These are phyloP conservation scores for Tipula helvola DNA, from an alignment of 2,888 invertebrate genomes.

Conservation along the genomic window DNA sequence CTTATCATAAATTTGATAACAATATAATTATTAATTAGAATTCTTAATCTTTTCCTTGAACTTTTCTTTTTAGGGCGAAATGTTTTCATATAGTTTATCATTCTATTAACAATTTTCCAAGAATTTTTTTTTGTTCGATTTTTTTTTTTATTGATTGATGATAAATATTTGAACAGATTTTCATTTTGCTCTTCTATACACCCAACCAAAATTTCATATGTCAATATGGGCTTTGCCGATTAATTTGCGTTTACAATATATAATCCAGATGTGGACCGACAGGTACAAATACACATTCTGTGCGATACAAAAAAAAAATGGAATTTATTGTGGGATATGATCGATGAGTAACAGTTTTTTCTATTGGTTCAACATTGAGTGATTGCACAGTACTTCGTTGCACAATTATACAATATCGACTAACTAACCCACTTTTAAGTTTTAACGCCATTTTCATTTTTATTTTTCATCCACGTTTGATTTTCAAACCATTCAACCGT, in stretches of 20 bases:
- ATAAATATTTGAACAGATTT: background rate
- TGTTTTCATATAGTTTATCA: background rate
- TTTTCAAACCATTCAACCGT: background rate
- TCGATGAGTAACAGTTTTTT: background rate
- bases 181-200: background rate
- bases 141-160: background rate
- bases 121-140: background rate
- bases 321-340: background rate
- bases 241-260: background rate
- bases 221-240: background rate
- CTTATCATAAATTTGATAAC: background rate
- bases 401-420: background rate
- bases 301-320: background rate
- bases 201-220: background rate
- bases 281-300: background rate
- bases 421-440: background rate
- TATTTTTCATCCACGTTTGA: background rate
- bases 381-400: background rate
- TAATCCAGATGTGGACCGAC: background rate
- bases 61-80: background rate
- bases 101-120: background rate
- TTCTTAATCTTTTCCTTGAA: background rate
- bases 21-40: background rate
- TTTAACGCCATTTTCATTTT: background rate
- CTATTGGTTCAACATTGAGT: background rate